Conservation (phyloP, 1,140 invertebrate species). For the Laodelphax striatellus region DNA sequence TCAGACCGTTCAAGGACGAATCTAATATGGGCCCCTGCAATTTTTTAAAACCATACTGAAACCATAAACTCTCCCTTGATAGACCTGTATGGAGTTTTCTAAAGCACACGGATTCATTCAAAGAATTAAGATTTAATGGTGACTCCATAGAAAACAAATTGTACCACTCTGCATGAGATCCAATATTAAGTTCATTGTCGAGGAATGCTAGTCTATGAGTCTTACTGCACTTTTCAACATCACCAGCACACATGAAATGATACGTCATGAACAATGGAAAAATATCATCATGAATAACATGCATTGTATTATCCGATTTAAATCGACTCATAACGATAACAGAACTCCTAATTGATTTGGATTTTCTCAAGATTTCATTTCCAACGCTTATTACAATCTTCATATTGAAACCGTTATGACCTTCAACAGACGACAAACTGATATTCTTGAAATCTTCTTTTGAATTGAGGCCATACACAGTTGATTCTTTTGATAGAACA, state of each 20-base stretch:
- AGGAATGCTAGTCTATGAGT: slow-evolving; percentile 19
- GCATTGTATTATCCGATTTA: slow-evolving; percentile 45
- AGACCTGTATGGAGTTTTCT: slow-evolving; percentile 31
- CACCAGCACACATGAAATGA: slow-evolving; percentile 23
- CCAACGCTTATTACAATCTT: slow-evolving; percentile 11
- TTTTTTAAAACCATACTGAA: slow-evolving; percentile 39
- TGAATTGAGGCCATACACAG: slow-evolving; percentile 16
- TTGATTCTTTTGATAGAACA: slow-evolving; percentile 15
- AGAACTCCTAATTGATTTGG: background rate
- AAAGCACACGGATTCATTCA: slow-evolving; percentile 30
- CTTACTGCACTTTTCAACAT: slow-evolving; percentile 23
- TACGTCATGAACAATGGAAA: slow-evolving; percentile 36
- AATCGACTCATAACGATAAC: slow-evolving; percentile 30
- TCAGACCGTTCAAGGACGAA: slow-evolving; percentile 6
- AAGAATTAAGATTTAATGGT: slow-evolving; percentile 12
- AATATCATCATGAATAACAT: slow-evolving; percentile 44
- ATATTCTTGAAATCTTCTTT: slow-evolving; percentile 18
- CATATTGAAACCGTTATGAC: slow-evolving; percentile 19
- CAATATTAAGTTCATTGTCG: slow-evolving; percentile 16
- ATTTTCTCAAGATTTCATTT: background rate
- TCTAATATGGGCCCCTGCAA: slow-evolving; percentile 32
- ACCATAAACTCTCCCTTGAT: slow-evolving; percentile 33
- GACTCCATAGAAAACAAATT: slow-evolving; percentile 15
- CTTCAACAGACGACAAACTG: slow-evolving; percentile 17
- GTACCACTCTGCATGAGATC: slow-evolving; percentile 20